Evolutionary conservation across 2,888 invertebrate species (phyloP).

Genomic region (Orthonychiurus folsomi): DNA sequence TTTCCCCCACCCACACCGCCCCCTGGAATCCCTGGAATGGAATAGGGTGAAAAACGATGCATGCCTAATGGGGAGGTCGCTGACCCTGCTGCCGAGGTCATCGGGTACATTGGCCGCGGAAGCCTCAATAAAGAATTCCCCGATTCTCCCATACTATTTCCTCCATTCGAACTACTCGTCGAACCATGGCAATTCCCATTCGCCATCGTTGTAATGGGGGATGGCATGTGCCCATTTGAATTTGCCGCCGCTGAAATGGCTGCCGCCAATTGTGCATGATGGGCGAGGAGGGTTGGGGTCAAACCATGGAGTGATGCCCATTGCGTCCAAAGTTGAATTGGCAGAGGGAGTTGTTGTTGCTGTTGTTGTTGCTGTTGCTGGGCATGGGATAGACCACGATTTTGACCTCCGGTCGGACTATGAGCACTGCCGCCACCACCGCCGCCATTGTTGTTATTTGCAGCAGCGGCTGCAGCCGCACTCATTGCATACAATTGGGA

Average conservation of each 20-base stretch:
- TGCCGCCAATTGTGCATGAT: constrained; percentile 55
- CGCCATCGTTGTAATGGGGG: constrained; percentile 9
- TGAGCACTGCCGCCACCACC: constrained; percentile 18
- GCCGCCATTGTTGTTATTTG: constrained; percentile 22
- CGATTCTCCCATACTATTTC: constrained; percentile 3
- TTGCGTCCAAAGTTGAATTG: constrained; percentile 57
- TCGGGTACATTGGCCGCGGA: constrained; percentile 41
- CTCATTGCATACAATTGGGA: constrained; percentile 39
- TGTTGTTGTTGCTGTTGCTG: constrained; percentile 18
- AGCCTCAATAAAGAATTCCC: constrained; percentile 27
- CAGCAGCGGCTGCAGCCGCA: constrained; percentile 33
- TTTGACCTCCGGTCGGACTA: too few species aligned
- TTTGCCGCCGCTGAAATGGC: constrained; percentile 43
- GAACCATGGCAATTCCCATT: constrained; percentile 6
- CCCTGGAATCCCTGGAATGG: constrained; percentile 29
- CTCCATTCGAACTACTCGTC: constrained; percentile 6
- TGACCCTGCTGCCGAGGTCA: constrained; percentile 25
- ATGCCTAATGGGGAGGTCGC: constrained; percentile 44
- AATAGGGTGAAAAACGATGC: constrained; percentile 47
- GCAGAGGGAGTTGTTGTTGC: constrained; percentile 40
- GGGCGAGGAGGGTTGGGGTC: constrained; percentile 51
- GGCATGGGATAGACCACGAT: constrained; percentile 16
- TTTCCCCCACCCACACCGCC: neutral
- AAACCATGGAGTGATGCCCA: constrained; percentile 54
- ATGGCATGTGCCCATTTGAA: neutral